These are phyloP conservation scores for Oryzias dopingdopingensis DNA, from an alignment of 2,797 vertebrate genomes.

Conservation along the genomic window DNA sequence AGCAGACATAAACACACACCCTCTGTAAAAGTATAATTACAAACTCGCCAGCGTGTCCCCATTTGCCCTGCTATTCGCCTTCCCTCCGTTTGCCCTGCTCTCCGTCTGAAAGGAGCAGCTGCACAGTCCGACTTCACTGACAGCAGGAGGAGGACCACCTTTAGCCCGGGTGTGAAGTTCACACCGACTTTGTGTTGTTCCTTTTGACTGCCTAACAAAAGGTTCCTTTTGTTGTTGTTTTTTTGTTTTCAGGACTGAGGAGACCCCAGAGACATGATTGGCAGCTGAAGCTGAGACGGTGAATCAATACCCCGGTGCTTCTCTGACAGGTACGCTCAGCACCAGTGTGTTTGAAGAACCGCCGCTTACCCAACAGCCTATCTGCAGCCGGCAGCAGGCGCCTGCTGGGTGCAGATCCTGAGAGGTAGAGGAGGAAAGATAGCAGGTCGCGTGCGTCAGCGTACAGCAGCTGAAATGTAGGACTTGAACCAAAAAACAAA, in stretches of 20 bases:
- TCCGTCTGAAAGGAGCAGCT: background rate
- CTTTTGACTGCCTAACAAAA: conserved; percentile 31
- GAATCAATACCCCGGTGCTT: conserved; percentile 63
- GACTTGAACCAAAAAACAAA: conserved; percentile 38
- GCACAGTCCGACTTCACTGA: background rate
- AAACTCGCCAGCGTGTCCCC: conserved; percentile 41
- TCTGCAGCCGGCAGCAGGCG: conserved; percentile 39
- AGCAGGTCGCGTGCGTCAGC: conserved; percentile 16
- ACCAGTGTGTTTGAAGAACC: conserved; percentile 20
- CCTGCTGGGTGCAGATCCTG: conserved; percentile 32
- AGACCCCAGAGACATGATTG: conserved; percentile 64
- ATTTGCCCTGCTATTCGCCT: conserved; percentile 35
- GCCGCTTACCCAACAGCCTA: conserved; percentile 29
- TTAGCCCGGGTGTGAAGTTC: conserved; percentile 11
- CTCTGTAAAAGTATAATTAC: conserved; percentile 61
- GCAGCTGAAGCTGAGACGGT: conserved; percentile 65
- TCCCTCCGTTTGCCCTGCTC: too few relatives aligned
- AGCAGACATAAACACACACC: conserved; percentile 58
- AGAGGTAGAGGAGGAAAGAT: conserved; percentile 11
- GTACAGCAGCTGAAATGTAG: conserved; percentile 33
- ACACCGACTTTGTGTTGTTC: conserved; percentile 5
- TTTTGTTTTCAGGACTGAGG: conserved; percentile 58
- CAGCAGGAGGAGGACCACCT: conserved; percentile 9
- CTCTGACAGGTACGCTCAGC: conserved; percentile 61
- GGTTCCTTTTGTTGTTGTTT: conserved; percentile 49